Conservation (phyloP, 2,113 vertebrate species). For the Sorex araneus region DNA sequence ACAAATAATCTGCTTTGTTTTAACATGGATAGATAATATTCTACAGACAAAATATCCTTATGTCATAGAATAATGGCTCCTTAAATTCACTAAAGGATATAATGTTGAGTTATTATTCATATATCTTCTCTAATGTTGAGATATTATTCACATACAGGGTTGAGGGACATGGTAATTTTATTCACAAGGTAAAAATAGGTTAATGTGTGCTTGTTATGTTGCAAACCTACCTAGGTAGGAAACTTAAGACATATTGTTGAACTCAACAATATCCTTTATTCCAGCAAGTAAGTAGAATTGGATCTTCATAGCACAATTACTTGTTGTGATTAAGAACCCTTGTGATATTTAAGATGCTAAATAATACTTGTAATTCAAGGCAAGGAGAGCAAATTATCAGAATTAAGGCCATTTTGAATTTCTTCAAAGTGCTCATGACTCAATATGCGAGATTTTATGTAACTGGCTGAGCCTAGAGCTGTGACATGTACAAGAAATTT, state of each 20-base stretch:
- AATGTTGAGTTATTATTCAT: neutral
- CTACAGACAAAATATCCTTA: constrained; percentile 60
- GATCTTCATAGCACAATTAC: neutral
- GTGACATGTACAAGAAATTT: neutral
- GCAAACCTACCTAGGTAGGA: constrained; percentile 3
- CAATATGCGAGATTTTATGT: constrained; percentile 1
- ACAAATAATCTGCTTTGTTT: constrained; percentile 82
- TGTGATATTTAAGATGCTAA: constrained; percentile 53
- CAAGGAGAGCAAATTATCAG: constrained; percentile 30
- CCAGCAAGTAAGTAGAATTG: neutral
- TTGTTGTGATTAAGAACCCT: constrained; percentile 14
- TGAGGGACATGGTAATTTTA: constrained; percentile 9
- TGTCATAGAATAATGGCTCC: constrained; percentile 66
- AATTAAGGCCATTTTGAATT: constrained; percentile 41
- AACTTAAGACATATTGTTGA: neutral
- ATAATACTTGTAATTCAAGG: constrained; percentile 40
- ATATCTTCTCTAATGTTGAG: neutral
- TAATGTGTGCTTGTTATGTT: neutral
- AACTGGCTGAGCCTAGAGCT: constrained; percentile 2
- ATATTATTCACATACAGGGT: neutral
- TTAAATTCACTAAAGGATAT: constrained; percentile 25
- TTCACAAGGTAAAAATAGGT: neutral
- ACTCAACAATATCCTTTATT: neutral
- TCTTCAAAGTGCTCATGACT: neutral
- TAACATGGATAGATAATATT: constrained; percentile 72